Base-by-base conservation (phyloP, 2,797 vertebrate genomes). In the Galagoides demidoff region DNA sequence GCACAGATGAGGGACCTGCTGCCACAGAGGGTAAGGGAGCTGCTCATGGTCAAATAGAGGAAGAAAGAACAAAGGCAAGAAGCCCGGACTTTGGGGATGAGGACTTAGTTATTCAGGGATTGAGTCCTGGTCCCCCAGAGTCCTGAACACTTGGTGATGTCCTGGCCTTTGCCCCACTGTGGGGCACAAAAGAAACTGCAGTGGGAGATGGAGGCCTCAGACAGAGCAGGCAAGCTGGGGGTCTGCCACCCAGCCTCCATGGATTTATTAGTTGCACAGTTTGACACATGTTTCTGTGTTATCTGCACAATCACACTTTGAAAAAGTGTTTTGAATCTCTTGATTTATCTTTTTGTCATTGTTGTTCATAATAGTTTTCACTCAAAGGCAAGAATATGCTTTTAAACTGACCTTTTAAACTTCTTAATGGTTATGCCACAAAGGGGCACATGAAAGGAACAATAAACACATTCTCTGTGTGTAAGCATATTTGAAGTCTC, bases 331-430 rank as follows among this genome's bases (percentile, higher is more conserved):
- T 94, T 93, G 77, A 96, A 88, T 45, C 66, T 49, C 66, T 93
- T 97, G 89, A 95, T 95, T 96, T 96, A 96, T 98, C 85, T 88
- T 95, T 87, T 76, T 94, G 87, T 70, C 89, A 78, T 97, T 95
- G 90, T 95, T 95, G 86, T 96, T 89, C 87, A 85, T 78, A 95
- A 90, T 68, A 79, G 79, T 83, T 95, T 96, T 95, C 89, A 85
- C 74, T 96, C 91, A 96, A 97, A 97, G 92, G 95, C 90, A 95
- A 95, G 95, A 88, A 92, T 85, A 78, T 73, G 87, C 94, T 95
- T 96, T 97, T 95, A 94, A 96, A 94, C 14, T 96, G 96, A 97
- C 95, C 96, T 96, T 97, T 97, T 96, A 55, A 97, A 95, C 96
- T 87, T 27, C 52, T n/a, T 63, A 66, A 17, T 17, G 73, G 89